Conservation (phyloP, 1,140 invertebrate genomes). For the Cydia fagiglandana region DNA sequence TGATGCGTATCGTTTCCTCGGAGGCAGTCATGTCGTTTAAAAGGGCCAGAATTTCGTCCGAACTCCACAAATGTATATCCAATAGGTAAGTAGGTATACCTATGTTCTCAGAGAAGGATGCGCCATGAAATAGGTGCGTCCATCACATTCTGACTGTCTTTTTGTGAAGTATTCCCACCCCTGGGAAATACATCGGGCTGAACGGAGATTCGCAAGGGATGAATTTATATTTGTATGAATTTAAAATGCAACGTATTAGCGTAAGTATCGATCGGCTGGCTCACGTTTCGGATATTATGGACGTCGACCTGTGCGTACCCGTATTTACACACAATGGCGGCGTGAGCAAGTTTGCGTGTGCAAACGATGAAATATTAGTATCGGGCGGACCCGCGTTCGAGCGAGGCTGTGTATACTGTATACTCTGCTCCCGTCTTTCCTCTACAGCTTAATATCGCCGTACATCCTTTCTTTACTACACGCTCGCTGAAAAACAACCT, state of each 20-base stretch:
- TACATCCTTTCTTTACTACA: constrained; percentile 47
- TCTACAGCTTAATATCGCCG: constrained; percentile 39
- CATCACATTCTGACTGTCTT: constrained; percentile 40
- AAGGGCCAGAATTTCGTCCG: constrained; percentile 48
- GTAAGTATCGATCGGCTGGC: constrained; percentile 45
- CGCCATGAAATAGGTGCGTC: constrained; percentile 44
- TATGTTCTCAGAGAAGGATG: constrained; percentile 42
- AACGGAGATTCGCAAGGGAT: constrained; percentile 21
- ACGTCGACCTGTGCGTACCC: constrained; percentile 53
- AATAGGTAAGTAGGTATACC: no score
- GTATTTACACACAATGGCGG: constrained; percentile 65
- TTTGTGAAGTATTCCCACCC: constrained; percentile 47
- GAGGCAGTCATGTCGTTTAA: constrained; percentile 36
- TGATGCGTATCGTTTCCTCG: background rate
- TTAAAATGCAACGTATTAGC: constrained; percentile 40
- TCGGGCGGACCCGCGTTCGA: constrained; percentile 44
- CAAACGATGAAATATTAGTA: constrained; percentile 62
- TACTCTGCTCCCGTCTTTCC: constrained; percentile 27
- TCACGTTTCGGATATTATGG: constrained; percentile 53
- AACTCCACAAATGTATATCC: background rate
- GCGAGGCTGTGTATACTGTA: constrained; percentile 45
- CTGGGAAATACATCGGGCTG: constrained; percentile 45
- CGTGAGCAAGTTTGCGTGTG: constrained; percentile 52
- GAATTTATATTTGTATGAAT: constrained; percentile 40
- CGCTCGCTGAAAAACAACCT: constrained; percentile 34